Base-by-base conservation (phyloP, 2,113 vertebrate species). In the Hippocampus zosterae region DNA sequence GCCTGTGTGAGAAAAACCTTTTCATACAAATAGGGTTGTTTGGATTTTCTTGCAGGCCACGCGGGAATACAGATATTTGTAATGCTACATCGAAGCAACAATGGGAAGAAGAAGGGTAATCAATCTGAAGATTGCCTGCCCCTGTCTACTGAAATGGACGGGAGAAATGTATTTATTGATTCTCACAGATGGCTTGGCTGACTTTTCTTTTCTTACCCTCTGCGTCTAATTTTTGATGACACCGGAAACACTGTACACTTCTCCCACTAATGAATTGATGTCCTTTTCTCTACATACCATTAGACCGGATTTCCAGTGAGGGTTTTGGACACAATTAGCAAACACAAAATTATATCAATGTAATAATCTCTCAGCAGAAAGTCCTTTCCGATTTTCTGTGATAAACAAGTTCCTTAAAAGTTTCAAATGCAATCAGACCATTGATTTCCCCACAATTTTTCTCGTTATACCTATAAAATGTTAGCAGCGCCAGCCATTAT, bases 81-180 rank as follows among this genome's bases (percentile, higher is more conserved):
- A 67, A 8, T 44, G 59, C 71, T 41, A 65, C 41, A 65, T 33
- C 65, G 74, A 77, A 84, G 74, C 62, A 71, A 64, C 25, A 5
- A 27, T 57, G 37, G 62, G 64, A 37, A 74, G 75, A 81, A 73
- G 56, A 66, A 15, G 2, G 21, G 21, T 29, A 78, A 73, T 85
- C 79, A 74, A 75, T 84, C 61, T 62, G 65, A 77, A 67, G 59
- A 63, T 10, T 67, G 37, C 65, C 41, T n/a, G 19, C 55, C 46
- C 78, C 68, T 37, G 33, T 5, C 33, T 37, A 65, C 71, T 70
- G 50, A 61, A 50, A 23, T 55, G 72, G 44, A 23, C 57, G 23
- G 62, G 10, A 40, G 68, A 70, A 64, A 57, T 79, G 73, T 71
- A 59, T 80, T 82, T 77, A 83, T 81, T 68, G 78, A 81, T 87